Percentiles rank a stretch among this genome's conserved stretches.
These are phyloP conservation scores for Pseudomugil gertrudae DNA, from an alignment of 2,797 vertebrate genomes.

Conservation along the genomic window DNA sequence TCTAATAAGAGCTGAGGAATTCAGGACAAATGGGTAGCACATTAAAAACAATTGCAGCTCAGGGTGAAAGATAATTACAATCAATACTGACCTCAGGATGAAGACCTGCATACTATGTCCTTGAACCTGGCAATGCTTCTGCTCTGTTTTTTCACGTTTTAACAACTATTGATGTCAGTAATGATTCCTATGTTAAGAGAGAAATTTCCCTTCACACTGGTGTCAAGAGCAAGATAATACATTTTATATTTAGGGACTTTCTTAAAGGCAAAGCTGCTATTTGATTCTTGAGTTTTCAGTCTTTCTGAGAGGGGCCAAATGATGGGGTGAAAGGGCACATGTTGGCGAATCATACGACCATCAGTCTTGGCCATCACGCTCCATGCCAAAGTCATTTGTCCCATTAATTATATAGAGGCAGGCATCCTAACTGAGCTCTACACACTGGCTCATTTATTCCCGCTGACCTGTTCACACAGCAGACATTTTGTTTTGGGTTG, in stretches of 20 bases:
- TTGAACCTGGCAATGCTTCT: constrained; percentile 34
- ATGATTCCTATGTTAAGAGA: constrained; percentile 40
- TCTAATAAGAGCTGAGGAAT: constrained; percentile 38
- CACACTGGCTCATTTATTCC: constrained; percentile 77
- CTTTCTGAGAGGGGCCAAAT: not conserved
- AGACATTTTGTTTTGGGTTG: constrained; percentile 71
- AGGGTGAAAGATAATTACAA: constrained; percentile 68
- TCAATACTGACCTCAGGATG: constrained; percentile 56
- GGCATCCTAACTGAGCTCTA: constrained; percentile 41
- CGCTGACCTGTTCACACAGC: constrained; percentile 65
- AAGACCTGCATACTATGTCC: constrained; percentile 35
- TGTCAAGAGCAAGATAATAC: constrained; percentile 36
- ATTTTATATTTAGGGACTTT: not conserved
- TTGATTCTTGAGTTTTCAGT: constrained; percentile 5
- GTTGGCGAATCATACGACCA: constrained; percentile 65
- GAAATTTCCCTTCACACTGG: constrained; percentile 28
- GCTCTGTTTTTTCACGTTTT: constrained; percentile 1
- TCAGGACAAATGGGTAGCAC: constrained; percentile 40
- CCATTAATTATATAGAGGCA: constrained; percentile 77
- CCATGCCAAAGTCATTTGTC: constrained; percentile 60
- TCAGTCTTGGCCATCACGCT: constrained; percentile 57
- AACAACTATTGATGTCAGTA: constrained; percentile 41
- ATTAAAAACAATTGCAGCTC: constrained; percentile 51
- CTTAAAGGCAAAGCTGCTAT: constrained; percentile 6
- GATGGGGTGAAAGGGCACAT: constrained; percentile 53